phyloP scores from a whole-genome alignment of 2,113 vertebrate genomes.

The Hoplias malabaricus region DNA sequence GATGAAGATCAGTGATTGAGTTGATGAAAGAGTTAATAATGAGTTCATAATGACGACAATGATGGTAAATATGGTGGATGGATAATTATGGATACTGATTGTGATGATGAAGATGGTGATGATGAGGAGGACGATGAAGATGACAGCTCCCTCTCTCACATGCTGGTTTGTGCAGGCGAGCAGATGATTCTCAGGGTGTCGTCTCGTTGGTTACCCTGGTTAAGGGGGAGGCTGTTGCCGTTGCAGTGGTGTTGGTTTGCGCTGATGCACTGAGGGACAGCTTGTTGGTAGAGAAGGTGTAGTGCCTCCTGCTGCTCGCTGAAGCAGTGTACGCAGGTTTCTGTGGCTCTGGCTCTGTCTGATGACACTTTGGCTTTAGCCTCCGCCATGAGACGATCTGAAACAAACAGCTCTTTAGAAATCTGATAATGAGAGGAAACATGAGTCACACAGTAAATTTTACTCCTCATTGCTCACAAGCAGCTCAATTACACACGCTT shows the following conservation, averaged over 20 bases:
- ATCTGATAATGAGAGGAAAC: no score
- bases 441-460: no score
- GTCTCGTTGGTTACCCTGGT: neutral
- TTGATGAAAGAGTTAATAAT: no score
- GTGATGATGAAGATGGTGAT: no score
- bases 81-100: no score
- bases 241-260: neutral
- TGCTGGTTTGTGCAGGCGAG: constrained; percentile 65
- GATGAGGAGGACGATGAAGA: no score
- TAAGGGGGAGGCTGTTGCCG: neutral
- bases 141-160: constrained; percentile 15
- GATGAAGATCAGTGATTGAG: no score
- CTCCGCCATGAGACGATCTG: constrained; percentile 64
- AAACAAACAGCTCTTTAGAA: no score
- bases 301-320: constrained; percentile 65
- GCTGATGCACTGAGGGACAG: constrained; percentile 6
- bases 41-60: no score
- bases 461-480: no score
- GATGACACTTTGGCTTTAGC: constrained; percentile 1
- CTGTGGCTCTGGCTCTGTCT: constrained; percentile 70
- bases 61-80: no score
- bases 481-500: no score
- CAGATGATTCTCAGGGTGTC: constrained; percentile 61
- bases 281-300: constrained; percentile 46
- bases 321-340: constrained; percentile 88